Base-by-base conservation (phyloP, 2,888 invertebrate species). In the Cephus runcator region DNA sequence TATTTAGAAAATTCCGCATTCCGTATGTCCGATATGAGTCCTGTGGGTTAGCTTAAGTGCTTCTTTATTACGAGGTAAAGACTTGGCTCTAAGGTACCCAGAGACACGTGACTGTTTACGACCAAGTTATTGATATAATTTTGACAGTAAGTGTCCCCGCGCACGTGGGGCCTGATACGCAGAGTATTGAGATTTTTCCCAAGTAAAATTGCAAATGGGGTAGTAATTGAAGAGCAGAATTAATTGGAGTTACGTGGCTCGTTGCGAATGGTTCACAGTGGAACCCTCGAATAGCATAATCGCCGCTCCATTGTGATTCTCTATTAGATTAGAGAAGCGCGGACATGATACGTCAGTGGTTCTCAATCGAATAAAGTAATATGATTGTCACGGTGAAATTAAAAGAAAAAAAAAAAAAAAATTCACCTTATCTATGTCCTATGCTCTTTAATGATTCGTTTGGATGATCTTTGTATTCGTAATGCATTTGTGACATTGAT, bases 1-100 rank as follows among this genome's bases (percentile, higher is more conserved):
- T 88, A 88, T 88, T 88, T 85, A 87, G 85, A 88, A 88, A 88
- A 88, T 88, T 87, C 85, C 85, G 81, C 87, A 85, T 87, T 87
- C 87, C 85, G 79, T 80, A 69, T 69, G 69, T 34, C 34, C 68
- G 78, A 78, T 79, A 82, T 85, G 84, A 86, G 71, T 71, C 31
- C 33, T 34, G 23, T 31, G 12, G 71, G 36, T n/a, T 74, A 23
- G 11, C 74, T 71, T 74, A 74, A 36, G 74, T 35, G 74, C 74
- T 34, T 35, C 74, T 74, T 74, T 36, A 74, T 74, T 74, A 74
- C 11, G 34, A 23, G 23, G n/a, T 23, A 36, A 71, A 56, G 56
- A 56, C 23, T 56, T 23, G 56, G 56, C 23, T 56, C 56, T 23
- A 9, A 9, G 56, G 9, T 56, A 23, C 9, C 23, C 2, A 56